Evolutionary conservation across 2,113 vertebrate species (phyloP).

Genomic region (Elachura formosa): DNA sequence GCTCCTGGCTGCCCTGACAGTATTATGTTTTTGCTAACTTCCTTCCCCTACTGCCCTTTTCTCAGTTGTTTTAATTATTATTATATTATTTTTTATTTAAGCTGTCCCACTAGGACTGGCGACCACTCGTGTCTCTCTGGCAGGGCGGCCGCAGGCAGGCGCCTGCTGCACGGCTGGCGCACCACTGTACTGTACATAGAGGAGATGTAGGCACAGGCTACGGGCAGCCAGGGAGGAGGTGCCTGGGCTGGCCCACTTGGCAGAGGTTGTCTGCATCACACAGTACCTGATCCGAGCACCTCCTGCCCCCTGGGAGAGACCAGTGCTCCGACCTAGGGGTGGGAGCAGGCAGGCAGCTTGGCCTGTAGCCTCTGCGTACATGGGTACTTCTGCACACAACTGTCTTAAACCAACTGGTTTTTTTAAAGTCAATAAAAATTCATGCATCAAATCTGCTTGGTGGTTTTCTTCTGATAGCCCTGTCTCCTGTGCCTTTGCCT

Average conservation of each 20-base stretch:
- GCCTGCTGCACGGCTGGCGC: neutral
- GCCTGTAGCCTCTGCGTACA: neutral
- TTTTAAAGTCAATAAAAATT: neutral
- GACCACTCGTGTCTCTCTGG: neutral
- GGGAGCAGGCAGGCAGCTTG: neutral
- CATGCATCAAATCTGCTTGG: neutral
- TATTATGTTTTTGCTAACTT: neutral
- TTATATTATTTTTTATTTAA: neutral
- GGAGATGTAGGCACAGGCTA: neutral
- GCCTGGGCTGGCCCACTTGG: neutral
- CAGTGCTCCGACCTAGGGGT: neutral
- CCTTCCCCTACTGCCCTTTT: neutral
- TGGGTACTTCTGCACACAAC: slow-evolving; percentile 43
- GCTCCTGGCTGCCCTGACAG: neutral
- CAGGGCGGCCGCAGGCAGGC: neutral
- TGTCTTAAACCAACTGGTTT: slow-evolving; percentile 42
- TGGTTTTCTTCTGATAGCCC: neutral
- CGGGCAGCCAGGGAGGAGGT: neutral
- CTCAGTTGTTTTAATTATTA: neutral
- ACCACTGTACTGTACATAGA: slow-evolving; percentile 17
- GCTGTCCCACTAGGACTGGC: neutral
- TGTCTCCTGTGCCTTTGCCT: neutral
- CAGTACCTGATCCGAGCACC: neutral
- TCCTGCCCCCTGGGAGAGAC: neutral
- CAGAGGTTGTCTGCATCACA: neutral